Conservation (phyloP, 2,797 vertebrate species). For the Oryzias dopingdopingensis region DNA sequence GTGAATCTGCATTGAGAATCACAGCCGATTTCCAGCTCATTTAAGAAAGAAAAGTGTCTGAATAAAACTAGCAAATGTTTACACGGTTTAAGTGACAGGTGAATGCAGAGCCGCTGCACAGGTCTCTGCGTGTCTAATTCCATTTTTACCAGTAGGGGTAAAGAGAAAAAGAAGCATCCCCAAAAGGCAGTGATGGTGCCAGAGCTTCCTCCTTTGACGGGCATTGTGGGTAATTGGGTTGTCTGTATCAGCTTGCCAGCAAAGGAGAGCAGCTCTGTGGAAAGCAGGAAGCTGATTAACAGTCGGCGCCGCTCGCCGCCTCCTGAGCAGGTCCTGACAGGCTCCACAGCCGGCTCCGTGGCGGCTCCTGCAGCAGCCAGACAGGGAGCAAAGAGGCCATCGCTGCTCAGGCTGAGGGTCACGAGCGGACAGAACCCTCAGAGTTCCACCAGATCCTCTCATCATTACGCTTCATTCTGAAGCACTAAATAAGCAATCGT, state of each 20-base stretch:
- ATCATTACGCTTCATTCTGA: neutral
- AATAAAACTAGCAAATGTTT: neutral
- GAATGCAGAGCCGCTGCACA: too few relatives aligned
- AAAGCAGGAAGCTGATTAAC: constrained; percentile 70
- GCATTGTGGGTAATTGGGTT: constrained; percentile 65
- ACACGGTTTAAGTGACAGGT: too few relatives aligned
- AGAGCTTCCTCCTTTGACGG: constrained; percentile 48
- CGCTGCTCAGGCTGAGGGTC: constrained; percentile 36
- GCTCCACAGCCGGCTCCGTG: constrained; percentile 31
- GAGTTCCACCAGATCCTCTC: constrained; percentile 34
- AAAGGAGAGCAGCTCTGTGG: constrained; percentile 29
- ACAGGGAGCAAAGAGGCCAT: constrained; percentile 40
- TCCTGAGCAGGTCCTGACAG: constrained; percentile 72
- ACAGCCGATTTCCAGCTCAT: neutral
- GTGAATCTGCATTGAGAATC: too few relatives aligned
- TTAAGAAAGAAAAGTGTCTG: neutral
- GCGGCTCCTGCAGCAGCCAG: constrained; percentile 35
- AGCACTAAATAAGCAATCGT: neutral
- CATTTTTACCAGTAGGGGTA: constrained; percentile 1
- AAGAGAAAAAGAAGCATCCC: constrained; percentile 20
- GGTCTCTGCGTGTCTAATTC: too few relatives aligned
- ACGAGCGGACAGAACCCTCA: constrained; percentile 37
- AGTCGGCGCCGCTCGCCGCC: constrained; percentile 28
- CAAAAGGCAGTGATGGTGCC: constrained; percentile 23
- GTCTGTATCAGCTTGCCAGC: constrained; percentile 64